Evolutionary conservation across 2,113 vertebrate species (phyloP).

Genomic region (Gnathonemus longibarbis): DNA sequence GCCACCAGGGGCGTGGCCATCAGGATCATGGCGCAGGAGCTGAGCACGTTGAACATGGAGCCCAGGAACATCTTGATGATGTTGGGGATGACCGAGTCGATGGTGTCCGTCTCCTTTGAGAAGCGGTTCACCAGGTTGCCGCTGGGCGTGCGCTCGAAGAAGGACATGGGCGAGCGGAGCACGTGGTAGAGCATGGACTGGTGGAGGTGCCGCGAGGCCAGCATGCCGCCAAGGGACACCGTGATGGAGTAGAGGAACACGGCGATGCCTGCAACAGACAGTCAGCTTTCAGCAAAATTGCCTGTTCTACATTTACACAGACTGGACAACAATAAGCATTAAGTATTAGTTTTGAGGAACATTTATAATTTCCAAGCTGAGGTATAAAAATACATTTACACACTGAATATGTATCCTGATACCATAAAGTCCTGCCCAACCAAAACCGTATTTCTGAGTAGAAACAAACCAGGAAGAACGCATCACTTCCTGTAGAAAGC

Average conservation of each 20-base stretch:
- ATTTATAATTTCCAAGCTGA: neutral
- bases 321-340: neutral
- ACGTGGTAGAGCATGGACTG: constrained; percentile 74
- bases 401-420: neutral
- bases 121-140: constrained; percentile 96
- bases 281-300: neutral
- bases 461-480: neutral
- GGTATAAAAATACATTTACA: neutral
- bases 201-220: constrained; percentile 81
- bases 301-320: neutral
- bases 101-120: constrained; percentile 89
- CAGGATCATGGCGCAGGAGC: constrained; percentile 77
- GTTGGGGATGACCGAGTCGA: constrained; percentile 81
- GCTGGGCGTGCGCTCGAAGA: constrained; percentile 91
- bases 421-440: neutral
- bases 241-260: constrained; percentile 83
- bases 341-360: neutral
- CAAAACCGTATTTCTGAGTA: neutral
- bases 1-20: constrained; percentile 79
- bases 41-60: constrained; percentile 78
- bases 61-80: constrained; percentile 96
- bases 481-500: neutral
- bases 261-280: constrained; percentile 60
- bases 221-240: constrained; percentile 82
- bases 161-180: constrained; percentile 85